Conservation (phyloP, 2,113 vertebrate species). For the Aptenodytes forsteri region DNA sequence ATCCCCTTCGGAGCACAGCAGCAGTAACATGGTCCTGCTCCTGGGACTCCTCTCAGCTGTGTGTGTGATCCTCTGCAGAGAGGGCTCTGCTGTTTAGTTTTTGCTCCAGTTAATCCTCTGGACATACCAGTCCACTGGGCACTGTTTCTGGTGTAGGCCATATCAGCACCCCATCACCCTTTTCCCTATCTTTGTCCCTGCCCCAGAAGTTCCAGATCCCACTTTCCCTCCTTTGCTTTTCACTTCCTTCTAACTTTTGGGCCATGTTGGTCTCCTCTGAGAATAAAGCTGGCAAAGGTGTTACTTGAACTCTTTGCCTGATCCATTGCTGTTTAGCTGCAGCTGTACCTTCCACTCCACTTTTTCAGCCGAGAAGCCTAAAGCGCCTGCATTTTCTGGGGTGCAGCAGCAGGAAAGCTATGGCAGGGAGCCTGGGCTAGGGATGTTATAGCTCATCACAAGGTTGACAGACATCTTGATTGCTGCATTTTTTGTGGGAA, state of each 20-base stretch:
- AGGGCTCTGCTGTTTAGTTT: neutral
- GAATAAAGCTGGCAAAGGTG: neutral
- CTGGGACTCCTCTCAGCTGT: neutral
- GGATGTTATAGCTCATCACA: slow-evolving; percentile 1
- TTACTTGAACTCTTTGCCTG: neutral
- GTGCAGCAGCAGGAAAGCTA: neutral
- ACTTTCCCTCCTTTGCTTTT: neutral
- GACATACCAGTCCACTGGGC: neutral
- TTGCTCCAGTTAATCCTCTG: neutral
- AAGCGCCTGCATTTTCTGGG: neutral
- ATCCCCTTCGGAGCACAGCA: neutral
- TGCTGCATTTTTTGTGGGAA: neutral
- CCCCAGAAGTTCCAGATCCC: neutral
- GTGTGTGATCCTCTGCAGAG: neutral
- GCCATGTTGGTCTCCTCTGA: neutral
- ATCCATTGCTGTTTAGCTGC: neutral
- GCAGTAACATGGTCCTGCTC: neutral
- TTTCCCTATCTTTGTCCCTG: neutral
- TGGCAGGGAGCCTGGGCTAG: slow-evolving; percentile 12
- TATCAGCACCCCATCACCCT: neutral
- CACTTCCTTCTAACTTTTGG: neutral
- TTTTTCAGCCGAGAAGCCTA: neutral
- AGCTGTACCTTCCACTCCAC: neutral
- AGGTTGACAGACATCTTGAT: neutral
- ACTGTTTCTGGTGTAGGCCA: neutral